A percentile compares a stretch with the other conserved stretches of the same genome.
Evolutionary conservation across 2,113 vertebrate species (phyloP).

Genomic region (Pithys albifrons): DNA sequence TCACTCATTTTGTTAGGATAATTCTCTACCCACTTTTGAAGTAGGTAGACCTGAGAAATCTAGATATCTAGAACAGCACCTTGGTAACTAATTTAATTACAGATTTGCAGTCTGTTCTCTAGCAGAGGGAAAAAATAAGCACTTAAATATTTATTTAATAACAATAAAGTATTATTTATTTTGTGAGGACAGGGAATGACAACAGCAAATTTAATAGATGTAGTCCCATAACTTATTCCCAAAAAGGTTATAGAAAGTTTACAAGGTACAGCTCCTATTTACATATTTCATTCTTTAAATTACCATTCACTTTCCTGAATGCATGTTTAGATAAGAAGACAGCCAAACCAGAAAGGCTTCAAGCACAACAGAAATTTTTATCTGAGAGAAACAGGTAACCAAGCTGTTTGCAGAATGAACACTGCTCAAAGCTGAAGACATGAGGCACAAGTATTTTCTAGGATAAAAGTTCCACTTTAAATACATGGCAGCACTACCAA

Average conservation of each 20-base stretch:
- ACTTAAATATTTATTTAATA: not conserved
- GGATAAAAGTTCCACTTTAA: not conserved
- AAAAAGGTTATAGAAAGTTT: not conserved
- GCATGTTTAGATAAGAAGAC: not conserved
- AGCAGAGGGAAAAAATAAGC: not conserved
- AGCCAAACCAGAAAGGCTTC: not conserved
- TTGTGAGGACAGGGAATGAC: not conserved
- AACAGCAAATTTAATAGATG: not conserved
- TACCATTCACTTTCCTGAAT: not conserved
- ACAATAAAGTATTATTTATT: not conserved
- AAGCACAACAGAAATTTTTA: not conserved
- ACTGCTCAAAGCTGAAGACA: not conserved
- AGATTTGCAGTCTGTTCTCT: conserved; percentile 85
- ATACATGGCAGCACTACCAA: not conserved
- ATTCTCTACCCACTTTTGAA: conserved; percentile 89
- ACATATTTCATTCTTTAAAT: not conserved
- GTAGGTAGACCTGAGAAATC: conserved; percentile 77
- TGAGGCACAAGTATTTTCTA: not conserved
- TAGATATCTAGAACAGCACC: conserved; percentile 78
- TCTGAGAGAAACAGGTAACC: not conserved
- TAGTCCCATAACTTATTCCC: not conserved
- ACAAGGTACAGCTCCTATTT: not conserved
- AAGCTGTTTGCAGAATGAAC: not conserved
- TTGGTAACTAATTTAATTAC: conserved; percentile 66
- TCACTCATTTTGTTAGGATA: conserved; percentile 85